Evolutionary conservation across 2,888 invertebrate species (phyloP).

Genomic region (Cephus pulcher): DNA sequence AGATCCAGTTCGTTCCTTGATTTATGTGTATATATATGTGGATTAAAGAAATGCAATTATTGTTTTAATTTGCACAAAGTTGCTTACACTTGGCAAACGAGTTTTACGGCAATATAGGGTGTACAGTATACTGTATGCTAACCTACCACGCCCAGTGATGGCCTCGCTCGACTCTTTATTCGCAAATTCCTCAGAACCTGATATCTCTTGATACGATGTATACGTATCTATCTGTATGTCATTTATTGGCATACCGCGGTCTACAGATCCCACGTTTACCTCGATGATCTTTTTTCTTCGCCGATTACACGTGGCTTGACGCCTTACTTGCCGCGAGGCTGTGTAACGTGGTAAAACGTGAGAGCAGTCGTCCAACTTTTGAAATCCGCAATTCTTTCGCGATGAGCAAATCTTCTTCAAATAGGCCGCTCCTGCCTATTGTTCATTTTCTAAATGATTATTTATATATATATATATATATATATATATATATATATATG

Average conservation of each 20-base stretch:
- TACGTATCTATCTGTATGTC: constrained; percentile 25
- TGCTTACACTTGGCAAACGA: no score
- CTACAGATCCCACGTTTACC: no score
- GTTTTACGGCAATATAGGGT: no score
- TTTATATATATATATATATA: constrained; percentile 17
- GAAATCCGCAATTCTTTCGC: constrained; percentile 32
- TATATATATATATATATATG: constrained; percentile 9
- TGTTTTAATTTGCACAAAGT: no score
- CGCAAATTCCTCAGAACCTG: constrained; percentile 47
- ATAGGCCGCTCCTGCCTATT: constrained; percentile 50
- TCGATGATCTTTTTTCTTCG: no score
- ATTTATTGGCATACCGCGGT: constrained; percentile 26
- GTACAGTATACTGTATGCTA: background rate
- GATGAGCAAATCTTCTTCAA: constrained; percentile 41
- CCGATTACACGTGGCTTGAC: no score
- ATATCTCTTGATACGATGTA: constrained; percentile 26
- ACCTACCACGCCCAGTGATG: constrained; percentile 19
- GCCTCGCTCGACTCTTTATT: constrained; percentile 24
- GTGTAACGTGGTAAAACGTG: no score
- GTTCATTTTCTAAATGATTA: constrained; percentile 33
- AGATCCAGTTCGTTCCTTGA: no score
- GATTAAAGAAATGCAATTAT: no score
- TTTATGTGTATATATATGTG: no score
- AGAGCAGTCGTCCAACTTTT: no score
- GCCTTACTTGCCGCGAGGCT: no score